Percentiles rank a stretch among this genome's conserved stretches.
Conservation (phyloP, 92 coral and sea anemone genomes). For the Micromussa lordhowensis region DNA sequence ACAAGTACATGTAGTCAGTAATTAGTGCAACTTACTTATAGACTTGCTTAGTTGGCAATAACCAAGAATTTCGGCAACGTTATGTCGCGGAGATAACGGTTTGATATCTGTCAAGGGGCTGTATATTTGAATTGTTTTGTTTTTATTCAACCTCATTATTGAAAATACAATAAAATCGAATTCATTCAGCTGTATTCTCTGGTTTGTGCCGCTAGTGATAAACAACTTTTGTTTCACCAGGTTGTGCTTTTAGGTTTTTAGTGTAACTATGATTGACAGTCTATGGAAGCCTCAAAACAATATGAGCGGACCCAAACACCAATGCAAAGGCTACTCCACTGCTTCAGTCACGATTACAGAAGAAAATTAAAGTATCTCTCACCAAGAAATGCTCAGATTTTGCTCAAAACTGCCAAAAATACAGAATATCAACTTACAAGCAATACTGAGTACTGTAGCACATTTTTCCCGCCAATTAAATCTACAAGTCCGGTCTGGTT, state of each 20-base stretch:
- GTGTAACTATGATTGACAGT: not conserved
- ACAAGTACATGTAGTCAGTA: not conserved
- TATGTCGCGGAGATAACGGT: not conserved
- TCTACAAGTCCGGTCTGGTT: too few species aligned
- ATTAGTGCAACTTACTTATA: not conserved
- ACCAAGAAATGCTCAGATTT: not conserved
- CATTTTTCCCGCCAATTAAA: too few species aligned
- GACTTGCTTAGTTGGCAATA: not conserved
- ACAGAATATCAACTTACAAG: not conserved
- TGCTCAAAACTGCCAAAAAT: not conserved
- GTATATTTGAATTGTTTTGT: not conserved
- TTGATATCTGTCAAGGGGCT: not conserved
- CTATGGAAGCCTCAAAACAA: not conserved
- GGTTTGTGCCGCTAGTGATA: not conserved
- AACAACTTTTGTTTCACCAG: conserved; percentile 1
- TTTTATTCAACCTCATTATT: not conserved
- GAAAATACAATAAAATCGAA: not conserved
- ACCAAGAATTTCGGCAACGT: not conserved
- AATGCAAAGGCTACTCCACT: not conserved
- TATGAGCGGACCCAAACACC: too few species aligned
- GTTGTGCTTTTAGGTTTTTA: not conserved
- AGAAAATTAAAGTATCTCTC: too few species aligned
- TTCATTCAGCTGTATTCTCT: not conserved
- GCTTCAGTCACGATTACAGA: not conserved
- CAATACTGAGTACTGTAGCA: too few species aligned